Base-by-base conservation (phyloP, 2,113 vertebrate genomes). In the Hyla sarda region DNA sequence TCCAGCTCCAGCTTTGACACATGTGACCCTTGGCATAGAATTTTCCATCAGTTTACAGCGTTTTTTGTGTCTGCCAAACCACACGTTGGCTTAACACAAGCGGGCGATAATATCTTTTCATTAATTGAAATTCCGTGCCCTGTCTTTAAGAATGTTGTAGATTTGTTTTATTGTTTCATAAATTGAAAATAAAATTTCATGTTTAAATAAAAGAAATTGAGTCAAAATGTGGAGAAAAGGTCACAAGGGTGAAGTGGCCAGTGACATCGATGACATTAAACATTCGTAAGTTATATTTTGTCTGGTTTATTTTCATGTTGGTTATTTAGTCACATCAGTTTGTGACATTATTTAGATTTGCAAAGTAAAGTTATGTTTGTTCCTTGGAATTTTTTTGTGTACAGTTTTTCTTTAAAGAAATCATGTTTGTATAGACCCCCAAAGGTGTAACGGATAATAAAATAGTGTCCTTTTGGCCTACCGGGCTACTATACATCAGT, bases 91-190 rank as follows among this genome's bases (percentile, higher is more conserved):
- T 80, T 80, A 45, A 34, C 54, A 25, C 76, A 5, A 41, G 32
- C 5, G 50, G 56, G 32, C 56, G 54, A 62, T 80, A 62, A 80
- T 80, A 80, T 80, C 54, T 80, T 32, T 45, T 80, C 54, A 45
- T 80, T 80, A 80, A 80, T 80, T 80, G 77, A 80, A 60, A 80
- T 80, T 80, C 77, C 34, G 21, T 23, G 54, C 13, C 13, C 28
- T 45, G 19, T 41, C 32, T 80, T 45, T 13, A 80, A 80, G 14
- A 14, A 41, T 8, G 12, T 34, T 41, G 30, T 28, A 37, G 25
- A n/a, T 58, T 74, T 74, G 32, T 77, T 80, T 80, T 80, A 62
- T 62, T 25, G 56, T 80, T 80, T 12, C 34, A 80, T 80, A 80
- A 80, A 80, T 28, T n/a, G 25, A 25, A 12, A 13, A 23, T 45